Evolutionary conservation across 2,113 vertebrate species (phyloP).

Genomic region (Psettodes erumei): DNA sequence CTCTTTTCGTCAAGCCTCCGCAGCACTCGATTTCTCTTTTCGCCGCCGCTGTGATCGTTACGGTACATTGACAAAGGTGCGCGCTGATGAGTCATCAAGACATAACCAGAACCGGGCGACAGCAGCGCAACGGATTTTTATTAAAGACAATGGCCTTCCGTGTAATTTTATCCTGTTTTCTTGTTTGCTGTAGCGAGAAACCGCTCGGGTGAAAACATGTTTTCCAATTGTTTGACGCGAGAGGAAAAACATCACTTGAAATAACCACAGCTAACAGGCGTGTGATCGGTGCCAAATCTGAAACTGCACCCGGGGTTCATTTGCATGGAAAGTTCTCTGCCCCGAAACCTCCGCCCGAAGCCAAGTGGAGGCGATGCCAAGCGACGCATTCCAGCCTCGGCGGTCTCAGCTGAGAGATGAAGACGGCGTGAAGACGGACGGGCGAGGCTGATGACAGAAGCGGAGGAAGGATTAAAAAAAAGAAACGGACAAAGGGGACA

Average conservation of each 20-base stretch:
- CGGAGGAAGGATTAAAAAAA: too few species aligned
- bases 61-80: conserved; percentile 35
- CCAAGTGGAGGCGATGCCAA: conserved; percentile 19
- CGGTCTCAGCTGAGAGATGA: conserved; percentile 20
- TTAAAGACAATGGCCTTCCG: neutral
- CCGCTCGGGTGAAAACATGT: conserved; percentile 10
- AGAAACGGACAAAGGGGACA: conserved; percentile 1
- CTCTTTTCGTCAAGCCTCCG: conserved; percentile 7
- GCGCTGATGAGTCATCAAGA: conserved; percentile 16
- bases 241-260: neutral
- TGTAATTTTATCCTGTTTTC: conserved; percentile 6
- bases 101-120: conserved; percentile 9
- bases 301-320: conserved; percentile 15
- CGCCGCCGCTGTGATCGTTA: conserved; percentile 44
- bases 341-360: neutral
- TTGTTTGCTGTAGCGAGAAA: conserved; percentile 1
- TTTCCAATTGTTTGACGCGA: conserved; percentile 10
- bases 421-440: conserved; percentile 15
- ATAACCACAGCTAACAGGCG: conserved; percentile 10
- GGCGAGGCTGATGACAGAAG: neutral
- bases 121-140: conserved; percentile 13
- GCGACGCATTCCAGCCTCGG: conserved; percentile 50
- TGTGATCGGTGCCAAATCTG: conserved; percentile 7
- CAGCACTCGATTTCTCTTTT: conserved; percentile 21
- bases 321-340: conserved; percentile 38